phyloP scores from a whole-genome alignment of 2,113 vertebrate genomes.

The Gallinago media region DNA sequence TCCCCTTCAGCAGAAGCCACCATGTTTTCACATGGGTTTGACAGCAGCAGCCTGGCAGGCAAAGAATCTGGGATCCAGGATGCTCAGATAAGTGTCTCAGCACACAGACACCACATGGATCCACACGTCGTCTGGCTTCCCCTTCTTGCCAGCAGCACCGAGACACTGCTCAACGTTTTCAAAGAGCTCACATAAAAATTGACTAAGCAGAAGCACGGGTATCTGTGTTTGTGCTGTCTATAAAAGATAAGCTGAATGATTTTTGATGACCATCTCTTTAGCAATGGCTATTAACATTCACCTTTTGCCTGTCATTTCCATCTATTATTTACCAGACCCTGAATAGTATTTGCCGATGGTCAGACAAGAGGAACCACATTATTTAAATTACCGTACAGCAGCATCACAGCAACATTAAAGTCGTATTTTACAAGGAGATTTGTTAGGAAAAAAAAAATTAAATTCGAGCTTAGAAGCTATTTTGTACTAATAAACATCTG shows the following conservation, averaged over 20 bases:
- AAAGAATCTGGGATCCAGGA: background rate
- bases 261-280: background rate
- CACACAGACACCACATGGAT: fast-evolving
- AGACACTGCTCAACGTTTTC: background rate
- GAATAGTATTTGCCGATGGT: background rate
- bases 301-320: background rate
- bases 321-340: background rate
- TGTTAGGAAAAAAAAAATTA: background rate
- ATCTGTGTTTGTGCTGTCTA: background rate
- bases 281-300: background rate
- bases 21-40: background rate
- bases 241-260: background rate
- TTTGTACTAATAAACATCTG: background rate
- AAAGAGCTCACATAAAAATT: background rate
- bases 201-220: background rate
- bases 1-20: background rate
- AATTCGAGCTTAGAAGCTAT: background rate
- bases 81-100: fast-evolving
- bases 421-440: background rate
- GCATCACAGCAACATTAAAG: background rate
- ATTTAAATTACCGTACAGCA: background rate
- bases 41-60: background rate
- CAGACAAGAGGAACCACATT: background rate
- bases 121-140: background rate
- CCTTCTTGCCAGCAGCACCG: background rate